phyloP scores from a whole-genome alignment of 2,797 vertebrate genomes.

The Glyptemys insculpta region DNA sequence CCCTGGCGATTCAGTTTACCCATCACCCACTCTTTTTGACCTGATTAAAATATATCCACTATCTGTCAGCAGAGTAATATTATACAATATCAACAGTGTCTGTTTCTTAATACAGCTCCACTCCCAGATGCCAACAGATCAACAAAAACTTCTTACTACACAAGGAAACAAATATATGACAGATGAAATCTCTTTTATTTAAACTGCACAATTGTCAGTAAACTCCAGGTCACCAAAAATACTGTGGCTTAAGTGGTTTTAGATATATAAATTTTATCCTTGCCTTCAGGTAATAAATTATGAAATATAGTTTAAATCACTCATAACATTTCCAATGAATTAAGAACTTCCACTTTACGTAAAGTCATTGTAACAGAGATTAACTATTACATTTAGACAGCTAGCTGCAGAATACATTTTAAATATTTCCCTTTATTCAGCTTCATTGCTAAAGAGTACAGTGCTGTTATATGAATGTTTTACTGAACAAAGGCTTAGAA shows the following conservation, averaged over 20 bases:
- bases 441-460: not conserved
- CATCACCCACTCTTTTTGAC: conserved; percentile 35
- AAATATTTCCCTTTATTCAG: not conserved
- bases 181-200: not conserved
- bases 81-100: conserved; percentile 12
- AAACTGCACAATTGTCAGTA: not conserved
- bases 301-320: not conserved
- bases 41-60: conserved; percentile 37
- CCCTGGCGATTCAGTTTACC: not conserved
- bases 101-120: conserved; percentile 62
- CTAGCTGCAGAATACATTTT: not conserved
- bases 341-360: not conserved
- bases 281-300: not conserved
- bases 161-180: not conserved
- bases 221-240: not conserved
- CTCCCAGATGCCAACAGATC: not conserved
- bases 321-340: not conserved
- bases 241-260: not conserved
- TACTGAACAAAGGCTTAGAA: not conserved
- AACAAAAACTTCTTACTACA: not conserved
- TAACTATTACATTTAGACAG: not conserved
- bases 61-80: conserved; percentile 44
- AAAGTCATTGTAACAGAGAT: not conserved
- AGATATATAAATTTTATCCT: not conserved
- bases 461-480: not conserved